Percentiles rank a stretch among this genome's conserved stretches.
These are phyloP conservation scores for Cyphomyrmex costatus DNA, from an alignment of 1,140 invertebrate species.

Conservation along the genomic window DNA sequence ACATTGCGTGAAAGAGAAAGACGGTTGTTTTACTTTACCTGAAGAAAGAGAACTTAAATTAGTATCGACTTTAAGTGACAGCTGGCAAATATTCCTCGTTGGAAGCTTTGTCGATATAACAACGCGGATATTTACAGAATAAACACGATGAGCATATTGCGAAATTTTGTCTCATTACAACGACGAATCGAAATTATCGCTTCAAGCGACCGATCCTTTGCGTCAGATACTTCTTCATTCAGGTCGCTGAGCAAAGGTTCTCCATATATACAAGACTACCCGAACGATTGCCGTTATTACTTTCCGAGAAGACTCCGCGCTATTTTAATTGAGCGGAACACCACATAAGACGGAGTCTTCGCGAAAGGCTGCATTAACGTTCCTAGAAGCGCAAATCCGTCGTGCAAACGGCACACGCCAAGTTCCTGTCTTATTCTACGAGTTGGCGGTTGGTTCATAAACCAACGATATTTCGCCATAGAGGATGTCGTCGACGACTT, in stretches of 20 bases:
- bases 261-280: conserved; percentile 47
- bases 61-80: neutral
- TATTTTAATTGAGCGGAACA: conserved; percentile 80
- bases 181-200: conserved; percentile 47
- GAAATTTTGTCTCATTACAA: conserved; percentile 29
- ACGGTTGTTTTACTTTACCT: neutral
- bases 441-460: conserved; percentile 21
- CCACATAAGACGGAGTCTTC: conserved; percentile 48
- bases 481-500: conserved; percentile 56
- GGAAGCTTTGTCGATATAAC: neutral
- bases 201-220: conserved; percentile 14
- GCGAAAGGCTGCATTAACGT: conserved; percentile 73
- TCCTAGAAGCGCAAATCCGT: conserved; percentile 81
- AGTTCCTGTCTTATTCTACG: conserved; percentile 39
- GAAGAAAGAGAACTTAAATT: neutral
- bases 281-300: conserved; percentile 66
- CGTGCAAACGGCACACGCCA: conserved; percentile 57
- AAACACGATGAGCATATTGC: conserved; percentile 15
- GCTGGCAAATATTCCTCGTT: neutral
- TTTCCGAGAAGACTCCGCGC: conserved; percentile 72
- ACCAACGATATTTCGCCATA: conserved; percentile 55
- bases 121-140: conserved; percentile 32
- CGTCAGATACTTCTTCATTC: conserved; percentile 1
- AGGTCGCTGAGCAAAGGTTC: conserved; percentile 40
- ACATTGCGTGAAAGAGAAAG: neutral